phyloP scores from a whole-genome alignment of 2,797 vertebrate species.

The Amphiprion clarkii region DNA sequence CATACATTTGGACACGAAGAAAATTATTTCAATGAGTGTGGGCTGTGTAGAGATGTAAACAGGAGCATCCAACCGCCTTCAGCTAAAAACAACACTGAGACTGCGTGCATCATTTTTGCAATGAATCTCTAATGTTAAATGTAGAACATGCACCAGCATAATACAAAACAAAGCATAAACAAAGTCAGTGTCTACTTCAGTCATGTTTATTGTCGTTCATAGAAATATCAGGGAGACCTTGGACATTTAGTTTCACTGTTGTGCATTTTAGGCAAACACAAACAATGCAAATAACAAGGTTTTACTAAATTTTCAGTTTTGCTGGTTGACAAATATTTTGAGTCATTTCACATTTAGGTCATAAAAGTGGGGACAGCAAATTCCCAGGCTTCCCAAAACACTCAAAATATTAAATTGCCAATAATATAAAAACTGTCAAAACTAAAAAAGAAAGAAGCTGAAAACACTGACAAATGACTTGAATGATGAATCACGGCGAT shows the following conservation, averaged over 20 bases:
- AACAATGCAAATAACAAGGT: no score
- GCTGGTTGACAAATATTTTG: no score
- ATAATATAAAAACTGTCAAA: no score
- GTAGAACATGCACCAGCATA: not conserved
- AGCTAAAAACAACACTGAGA: constrained; percentile 25
- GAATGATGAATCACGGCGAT: not conserved
- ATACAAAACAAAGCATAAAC: not conserved
- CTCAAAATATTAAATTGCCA: no score
- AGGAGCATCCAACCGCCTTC: constrained; percentile 20
- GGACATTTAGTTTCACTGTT: no score
- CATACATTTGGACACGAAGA: constrained; percentile 27
- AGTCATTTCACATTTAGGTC: no score
- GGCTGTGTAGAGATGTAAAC: constrained; percentile 47
- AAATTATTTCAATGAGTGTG: constrained; percentile 48
- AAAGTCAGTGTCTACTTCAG: not conserved
- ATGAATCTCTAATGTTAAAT: not conserved
- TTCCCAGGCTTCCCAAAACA: no score
- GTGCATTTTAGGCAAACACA: no score
- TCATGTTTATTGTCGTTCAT: not conserved
- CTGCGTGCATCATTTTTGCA: not conserved
- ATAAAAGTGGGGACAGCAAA: no score
- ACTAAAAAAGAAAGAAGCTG: no score
- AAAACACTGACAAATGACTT: not conserved
- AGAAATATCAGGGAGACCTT: no score
- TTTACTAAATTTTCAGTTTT: no score